Percentiles rank a stretch among this genome's conserved stretches.
Evolutionary conservation across 30 jellyfish, hydroid and myxozoan species (phyloP).

Genomic region (Aurelia coerulea): DNA sequence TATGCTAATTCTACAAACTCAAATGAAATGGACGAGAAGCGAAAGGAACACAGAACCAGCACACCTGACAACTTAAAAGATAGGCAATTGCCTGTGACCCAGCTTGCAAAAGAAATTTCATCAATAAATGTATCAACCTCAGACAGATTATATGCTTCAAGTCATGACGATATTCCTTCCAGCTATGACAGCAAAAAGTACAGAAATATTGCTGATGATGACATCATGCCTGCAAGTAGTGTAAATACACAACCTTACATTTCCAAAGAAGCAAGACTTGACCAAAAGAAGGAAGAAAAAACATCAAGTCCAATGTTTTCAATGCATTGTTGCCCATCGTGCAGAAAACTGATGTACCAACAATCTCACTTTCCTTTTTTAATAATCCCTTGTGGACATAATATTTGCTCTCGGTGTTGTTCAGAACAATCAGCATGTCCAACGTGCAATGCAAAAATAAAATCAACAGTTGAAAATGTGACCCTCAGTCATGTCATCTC

Average conservation of each 20-base stretch:
- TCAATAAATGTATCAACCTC: constrained; percentile 7
- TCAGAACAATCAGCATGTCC: constrained; percentile 43
- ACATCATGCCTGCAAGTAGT: too few relatives aligned
- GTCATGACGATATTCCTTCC: too few relatives aligned
- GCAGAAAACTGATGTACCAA: constrained; percentile 52
- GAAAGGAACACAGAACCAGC: constrained; percentile 22
- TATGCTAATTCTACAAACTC: constrained; percentile 29
- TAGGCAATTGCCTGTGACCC: background rate
- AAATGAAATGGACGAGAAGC: background rate
- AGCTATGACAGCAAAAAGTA: too few relatives aligned
- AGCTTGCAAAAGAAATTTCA: constrained; percentile 21
- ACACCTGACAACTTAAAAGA: constrained; percentile 33
- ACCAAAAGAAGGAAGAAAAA: background rate
- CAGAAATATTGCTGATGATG: too few relatives aligned
- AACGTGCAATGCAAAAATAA: constrained; percentile 39
- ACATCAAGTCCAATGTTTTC: constrained; percentile 14
- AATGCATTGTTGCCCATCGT: constrained; percentile 72
- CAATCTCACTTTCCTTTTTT: constrained; percentile 32
- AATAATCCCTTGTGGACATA: constrained; percentile 78
- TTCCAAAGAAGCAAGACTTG: background rate
- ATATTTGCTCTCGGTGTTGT: constrained; percentile 54
- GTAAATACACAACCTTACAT: too few relatives aligned
- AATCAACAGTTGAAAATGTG: constrained; percentile 52
- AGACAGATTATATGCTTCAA: too few relatives aligned
- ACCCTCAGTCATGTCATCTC: constrained; percentile 51